Evolutionary conservation across 2,888 invertebrate species (phyloP), one percentile per base, ranked within the genome.

Genomic region (Nipponacmea schrenckii): DNA sequence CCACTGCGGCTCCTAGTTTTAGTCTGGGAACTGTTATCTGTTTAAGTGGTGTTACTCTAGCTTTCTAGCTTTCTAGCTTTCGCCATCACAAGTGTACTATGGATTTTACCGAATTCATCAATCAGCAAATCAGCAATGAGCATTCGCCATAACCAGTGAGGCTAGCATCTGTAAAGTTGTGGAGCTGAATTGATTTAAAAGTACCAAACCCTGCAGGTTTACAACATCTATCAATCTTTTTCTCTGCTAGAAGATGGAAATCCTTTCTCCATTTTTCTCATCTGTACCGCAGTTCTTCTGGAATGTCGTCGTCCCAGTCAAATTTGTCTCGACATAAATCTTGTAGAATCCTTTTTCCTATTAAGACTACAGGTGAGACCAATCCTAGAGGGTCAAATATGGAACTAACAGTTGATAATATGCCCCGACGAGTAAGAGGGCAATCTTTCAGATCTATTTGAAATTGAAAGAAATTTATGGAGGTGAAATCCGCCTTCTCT

Each of bases 1-100:
- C 7, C n/a, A 69, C 24, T 14, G 76, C 74, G 20, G 76, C 75
- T 50, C 74, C 62, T 14, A 77, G 67, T 50, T 77, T 76, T 7
- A 77, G 64, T 14, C 77, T 31, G 12, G 77, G 73, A 48, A 74
- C 69, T 20, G 77, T 73, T 17, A 77, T 48, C 24, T 39, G 27
- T 62, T 75, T 78, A 17, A 77, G 64, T 3, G 72, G 77, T 5
- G 73, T 56, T 10, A 74, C 67, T 48, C 74, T 66, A 15, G 70
- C 44, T n/a, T n/a, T n/a, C n/a, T n/a, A n/a, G n/a, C n/a, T n/a
- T n/a, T n/a, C n/a, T n/a, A n/a, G n/a, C n/a, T 56, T 76, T 76
- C 14, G 67, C 72, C 63, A 70, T 67, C 17, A 72, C 70, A 14
- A 70, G 65, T 2, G 65, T 46, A 8, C 31, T 17, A 27, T 65